Evolutionary conservation across 2,888 invertebrate species (phyloP).

Genomic region (Archips xylosteana): DNA sequence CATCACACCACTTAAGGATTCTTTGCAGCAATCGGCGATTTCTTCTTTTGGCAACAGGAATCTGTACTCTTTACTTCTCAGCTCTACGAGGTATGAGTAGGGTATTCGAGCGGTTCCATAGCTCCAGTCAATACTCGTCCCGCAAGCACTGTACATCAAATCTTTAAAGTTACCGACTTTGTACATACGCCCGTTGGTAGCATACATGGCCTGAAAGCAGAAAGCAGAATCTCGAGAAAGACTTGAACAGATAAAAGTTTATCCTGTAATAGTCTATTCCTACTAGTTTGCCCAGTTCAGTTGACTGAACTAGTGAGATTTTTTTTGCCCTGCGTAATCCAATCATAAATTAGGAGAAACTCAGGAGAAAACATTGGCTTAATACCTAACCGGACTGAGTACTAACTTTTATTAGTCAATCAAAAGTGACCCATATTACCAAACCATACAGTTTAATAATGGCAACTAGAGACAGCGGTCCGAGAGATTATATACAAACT

Average conservation of each 20-base stretch:
- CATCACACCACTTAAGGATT: conserved; percentile 65
- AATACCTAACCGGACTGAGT: no score
- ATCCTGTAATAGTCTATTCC: no score
- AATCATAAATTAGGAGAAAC: no score
- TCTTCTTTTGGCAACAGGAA: conserved; percentile 70
- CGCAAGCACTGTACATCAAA: conserved; percentile 75
- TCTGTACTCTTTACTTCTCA: conserved; percentile 70
- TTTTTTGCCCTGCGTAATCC: no score
- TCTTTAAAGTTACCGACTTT: conserved; percentile 80
- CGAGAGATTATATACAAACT: no score
- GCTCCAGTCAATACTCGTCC: conserved; percentile 81
- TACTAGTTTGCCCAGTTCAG: no score
- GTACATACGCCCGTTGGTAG: conserved; percentile 73
- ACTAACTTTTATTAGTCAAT: no score
- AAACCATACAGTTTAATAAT: no score
- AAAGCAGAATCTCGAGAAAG: neutral
- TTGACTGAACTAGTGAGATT: no score
- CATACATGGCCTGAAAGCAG: conserved; percentile 72
- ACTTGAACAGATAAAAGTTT: neutral
- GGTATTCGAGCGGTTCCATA: conserved; percentile 76
- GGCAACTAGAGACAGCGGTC: no score
- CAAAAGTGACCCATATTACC: no score
- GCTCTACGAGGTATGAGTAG: conserved; percentile 74
- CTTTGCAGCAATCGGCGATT: conserved; percentile 70
- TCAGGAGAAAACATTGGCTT: no score